These are phyloP conservation scores for Netelia melanura DNA, from an alignment of 2,888 invertebrate species.

Conservation along the genomic window DNA sequence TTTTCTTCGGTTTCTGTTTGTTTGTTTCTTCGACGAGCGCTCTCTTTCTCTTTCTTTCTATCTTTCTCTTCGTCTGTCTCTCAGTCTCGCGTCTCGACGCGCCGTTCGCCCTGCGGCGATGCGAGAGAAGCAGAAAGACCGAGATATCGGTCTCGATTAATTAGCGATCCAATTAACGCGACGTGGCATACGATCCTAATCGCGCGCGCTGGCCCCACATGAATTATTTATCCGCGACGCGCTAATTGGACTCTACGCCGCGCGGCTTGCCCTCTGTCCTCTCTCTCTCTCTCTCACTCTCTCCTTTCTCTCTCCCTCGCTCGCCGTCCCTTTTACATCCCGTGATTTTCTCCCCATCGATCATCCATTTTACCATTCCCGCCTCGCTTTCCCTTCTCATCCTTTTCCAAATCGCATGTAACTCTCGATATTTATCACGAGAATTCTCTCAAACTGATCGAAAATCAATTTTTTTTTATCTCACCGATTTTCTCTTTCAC, in stretches of 20 bases:
- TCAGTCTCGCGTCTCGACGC: constrained; percentile 13
- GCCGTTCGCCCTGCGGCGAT: constrained; percentile 18
- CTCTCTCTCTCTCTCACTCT: not conserved
- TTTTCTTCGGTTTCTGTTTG: not conserved
- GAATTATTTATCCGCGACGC: constrained; percentile 75
- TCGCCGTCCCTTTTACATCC: not conserved
- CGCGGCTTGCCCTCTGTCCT: constrained; percentile 18
- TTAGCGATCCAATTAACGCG: constrained; percentile 74
- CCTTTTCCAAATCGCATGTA: not conserved
- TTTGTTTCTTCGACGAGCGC: not conserved
- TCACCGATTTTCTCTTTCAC: not conserved
- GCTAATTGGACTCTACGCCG: constrained; percentile 74
- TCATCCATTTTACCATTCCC: constrained; percentile 1
- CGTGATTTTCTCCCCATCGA: not conserved
- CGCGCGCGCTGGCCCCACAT: constrained; percentile 63
- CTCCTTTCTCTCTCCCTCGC: constrained; percentile 1
- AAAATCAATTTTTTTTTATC: not conserved
- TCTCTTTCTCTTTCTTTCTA: not conserved
- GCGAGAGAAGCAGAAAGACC: constrained; percentile 6
- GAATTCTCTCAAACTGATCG: not conserved
- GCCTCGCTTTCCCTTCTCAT: not conserved
- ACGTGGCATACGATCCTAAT: constrained; percentile 67
- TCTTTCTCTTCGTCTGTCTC: not conserved
- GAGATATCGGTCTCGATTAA: constrained; percentile 74
- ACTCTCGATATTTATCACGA: not conserved